Evolutionary conservation across 2,888 invertebrate species (phyloP).

Genomic region (Sphaerophoria taeniata): DNA sequence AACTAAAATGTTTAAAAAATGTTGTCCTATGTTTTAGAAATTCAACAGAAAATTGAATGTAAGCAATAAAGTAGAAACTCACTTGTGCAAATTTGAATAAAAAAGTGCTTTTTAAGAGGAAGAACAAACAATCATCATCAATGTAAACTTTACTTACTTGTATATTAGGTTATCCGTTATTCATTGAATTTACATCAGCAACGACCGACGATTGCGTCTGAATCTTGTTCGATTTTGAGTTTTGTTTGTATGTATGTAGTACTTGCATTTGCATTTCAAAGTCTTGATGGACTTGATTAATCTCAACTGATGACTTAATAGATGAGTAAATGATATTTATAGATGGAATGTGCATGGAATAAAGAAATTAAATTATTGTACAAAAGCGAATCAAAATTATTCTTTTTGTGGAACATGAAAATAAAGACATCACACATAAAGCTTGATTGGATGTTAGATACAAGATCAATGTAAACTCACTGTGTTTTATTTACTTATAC

Average conservation of each 20-base stretch:
- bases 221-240: background rate
- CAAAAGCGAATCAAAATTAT: slow-evolving; percentile 35
- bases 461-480: slow-evolving; percentile 20
- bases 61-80: slow-evolving; percentile 46
- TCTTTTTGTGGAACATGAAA: slow-evolving; percentile 42
- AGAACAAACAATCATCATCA: background rate
- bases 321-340: background rate
- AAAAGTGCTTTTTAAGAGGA: slow-evolving; percentile 39
- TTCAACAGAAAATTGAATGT: slow-evolving; percentile 58
- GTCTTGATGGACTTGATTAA: background rate
- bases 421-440: slow-evolving; percentile 58
- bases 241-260: too few species aligned
- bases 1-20: slow-evolving; percentile 23
- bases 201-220: background rate
- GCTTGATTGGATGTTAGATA: slow-evolving; percentile 68
- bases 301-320: background rate
- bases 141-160: slow-evolving; percentile 4
- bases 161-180: slow-evolving; percentile 1
- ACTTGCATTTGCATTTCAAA: background rate
- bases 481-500: slow-evolving; percentile 1
- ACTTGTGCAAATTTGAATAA: slow-evolving; percentile 34
- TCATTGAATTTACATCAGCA: background rate
- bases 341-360: slow-evolving; percentile 35
- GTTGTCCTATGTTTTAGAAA: slow-evolving; percentile 55
- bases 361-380: slow-evolving; percentile 18